Evolutionary conservation across 2,888 invertebrate species (phyloP).

Genomic region (Raillietiella orientalis): DNA sequence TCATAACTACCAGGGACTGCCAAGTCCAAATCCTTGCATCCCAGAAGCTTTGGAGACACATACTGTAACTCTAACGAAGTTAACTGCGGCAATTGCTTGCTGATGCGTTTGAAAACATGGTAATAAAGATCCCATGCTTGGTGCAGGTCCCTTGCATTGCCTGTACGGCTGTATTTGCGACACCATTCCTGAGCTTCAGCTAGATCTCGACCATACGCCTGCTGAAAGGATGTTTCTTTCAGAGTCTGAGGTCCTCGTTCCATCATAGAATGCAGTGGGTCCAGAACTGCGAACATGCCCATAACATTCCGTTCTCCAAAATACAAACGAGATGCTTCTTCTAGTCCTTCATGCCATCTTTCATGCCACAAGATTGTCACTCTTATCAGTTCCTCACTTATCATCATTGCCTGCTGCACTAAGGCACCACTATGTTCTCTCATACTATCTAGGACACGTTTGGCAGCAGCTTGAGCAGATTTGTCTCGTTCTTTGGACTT

Average conservation of each 20-base stretch:
- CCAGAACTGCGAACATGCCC: constrained; percentile 83
- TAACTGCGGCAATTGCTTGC: constrained; percentile 66
- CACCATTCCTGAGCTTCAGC: constrained; percentile 89
- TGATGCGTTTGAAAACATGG: constrained; percentile 85
- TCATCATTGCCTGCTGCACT: constrained; percentile 85
- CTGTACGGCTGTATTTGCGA: constrained; percentile 37
- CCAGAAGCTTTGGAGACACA: constrained; percentile 27
- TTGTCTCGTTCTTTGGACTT: constrained; percentile 86
- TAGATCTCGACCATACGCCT: constrained; percentile 74
- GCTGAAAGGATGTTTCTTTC: constrained; percentile 79
- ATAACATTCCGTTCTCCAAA: constrained; percentile 85
- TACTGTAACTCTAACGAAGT: constrained; percentile 46
- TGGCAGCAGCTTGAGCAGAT: constrained; percentile 51
- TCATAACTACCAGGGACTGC: constrained; percentile 95
- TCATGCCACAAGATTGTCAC: constrained; percentile 99
- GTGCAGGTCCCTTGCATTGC: constrained; percentile 63
- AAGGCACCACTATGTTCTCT: constrained; percentile 67
- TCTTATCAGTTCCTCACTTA: constrained; percentile 76
- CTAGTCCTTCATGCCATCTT: constrained; percentile 88
- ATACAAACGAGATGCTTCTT: constrained; percentile 64
- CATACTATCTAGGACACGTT: constrained; percentile 79
- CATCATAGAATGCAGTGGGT: constrained; percentile 75
- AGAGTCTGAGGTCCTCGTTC: constrained; percentile 77
- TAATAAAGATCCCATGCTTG: constrained; percentile 99
- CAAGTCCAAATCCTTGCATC: constrained; percentile 67